Evolutionary conservation across 2,113 vertebrate species (phyloP).

Genomic region (Macrotus californicus): DNA sequence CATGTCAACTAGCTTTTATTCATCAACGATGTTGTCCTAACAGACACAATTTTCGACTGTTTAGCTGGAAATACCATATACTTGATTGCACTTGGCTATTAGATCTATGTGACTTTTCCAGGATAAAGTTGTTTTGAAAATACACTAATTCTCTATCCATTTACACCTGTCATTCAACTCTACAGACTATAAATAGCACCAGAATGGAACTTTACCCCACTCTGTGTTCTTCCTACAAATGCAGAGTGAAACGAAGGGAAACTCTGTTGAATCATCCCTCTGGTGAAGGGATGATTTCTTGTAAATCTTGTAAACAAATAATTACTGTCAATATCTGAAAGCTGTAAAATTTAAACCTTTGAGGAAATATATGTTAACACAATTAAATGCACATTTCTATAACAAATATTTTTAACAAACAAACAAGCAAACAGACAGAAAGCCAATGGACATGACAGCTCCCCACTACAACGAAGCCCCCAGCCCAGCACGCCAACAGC

Average conservation of each 20-base stretch:
- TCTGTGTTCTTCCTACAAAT: conserved; percentile 94
- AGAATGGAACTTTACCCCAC: conserved; percentile 91
- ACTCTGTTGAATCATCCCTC: conserved; percentile 26
- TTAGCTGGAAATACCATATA: conserved; percentile 90
- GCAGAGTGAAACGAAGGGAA: conserved; percentile 85
- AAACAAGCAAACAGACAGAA: background rate
- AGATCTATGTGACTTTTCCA: conserved; percentile 96
- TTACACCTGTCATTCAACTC: conserved; percentile 86
- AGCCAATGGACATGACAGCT: no score
- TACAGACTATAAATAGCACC: conserved; percentile 88
- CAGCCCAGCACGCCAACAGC: background rate
- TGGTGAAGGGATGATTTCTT: conserved; percentile 24
- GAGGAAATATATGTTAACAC: conserved; percentile 75
- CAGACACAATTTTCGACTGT: conserved; percentile 81
- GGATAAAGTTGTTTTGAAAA: conserved; percentile 89
- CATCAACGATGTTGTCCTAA: conserved; percentile 90
- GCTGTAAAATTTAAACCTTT: conserved; percentile 71
- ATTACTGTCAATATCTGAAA: conserved; percentile 26
- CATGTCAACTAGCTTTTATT: conserved; percentile 95
- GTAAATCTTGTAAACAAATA: conserved; percentile 46
- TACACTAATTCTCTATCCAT: conserved; percentile 89
- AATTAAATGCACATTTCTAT: conserved; percentile 70
- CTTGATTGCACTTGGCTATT: conserved; percentile 91
- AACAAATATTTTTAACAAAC: conserved; percentile 72
- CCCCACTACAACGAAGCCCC: no score